A percentile compares a stretch with the other conserved stretches of the same genome.
Conservation (phyloP, 1,140 invertebrate genomes). For the Drosophila navojoa region DNA sequence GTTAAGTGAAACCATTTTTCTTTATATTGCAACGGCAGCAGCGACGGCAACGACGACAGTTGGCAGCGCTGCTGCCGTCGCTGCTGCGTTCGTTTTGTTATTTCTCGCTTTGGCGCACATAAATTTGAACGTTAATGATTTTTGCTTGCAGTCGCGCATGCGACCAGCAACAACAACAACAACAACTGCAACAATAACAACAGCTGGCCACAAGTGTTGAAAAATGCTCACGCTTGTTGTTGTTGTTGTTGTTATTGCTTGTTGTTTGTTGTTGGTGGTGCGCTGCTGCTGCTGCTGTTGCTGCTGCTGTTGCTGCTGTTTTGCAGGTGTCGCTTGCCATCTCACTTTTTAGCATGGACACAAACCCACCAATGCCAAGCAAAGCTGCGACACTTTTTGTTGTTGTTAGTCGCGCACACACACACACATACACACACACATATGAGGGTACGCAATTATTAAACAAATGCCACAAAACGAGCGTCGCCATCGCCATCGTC, state of each 20-base stretch:
- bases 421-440: background rate
- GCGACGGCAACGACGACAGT: background rate
- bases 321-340: constrained; percentile 73
- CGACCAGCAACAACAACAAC: constrained; percentile 43
- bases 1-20: constrained; percentile 83
- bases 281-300: constrained; percentile 3
- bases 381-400: constrained; percentile 62
- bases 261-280: constrained; percentile 25
- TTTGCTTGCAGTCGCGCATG: constrained; percentile 75
- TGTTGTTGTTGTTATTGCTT: constrained; percentile 41
- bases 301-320: constrained; percentile 27
- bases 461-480: constrained; percentile 45
- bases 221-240: constrained; percentile 55
- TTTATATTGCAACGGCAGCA: constrained; percentile 63
- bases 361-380: constrained; percentile 57
- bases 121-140: constrained; percentile 81
- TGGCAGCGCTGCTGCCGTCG: constrained; percentile 20
- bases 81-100: constrained; percentile 65
- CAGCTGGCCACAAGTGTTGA: constrained; percentile 62
- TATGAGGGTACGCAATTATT: constrained; percentile 50
- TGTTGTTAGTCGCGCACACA: constrained; percentile 3
- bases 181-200: constrained; percentile 35
- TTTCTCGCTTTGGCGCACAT: constrained; percentile 81
- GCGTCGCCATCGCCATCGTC: background rate
- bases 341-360: constrained; percentile 72